phyloP scores from a whole-genome alignment of 2,113 vertebrate species.

The Gambusia holbrooki region DNA sequence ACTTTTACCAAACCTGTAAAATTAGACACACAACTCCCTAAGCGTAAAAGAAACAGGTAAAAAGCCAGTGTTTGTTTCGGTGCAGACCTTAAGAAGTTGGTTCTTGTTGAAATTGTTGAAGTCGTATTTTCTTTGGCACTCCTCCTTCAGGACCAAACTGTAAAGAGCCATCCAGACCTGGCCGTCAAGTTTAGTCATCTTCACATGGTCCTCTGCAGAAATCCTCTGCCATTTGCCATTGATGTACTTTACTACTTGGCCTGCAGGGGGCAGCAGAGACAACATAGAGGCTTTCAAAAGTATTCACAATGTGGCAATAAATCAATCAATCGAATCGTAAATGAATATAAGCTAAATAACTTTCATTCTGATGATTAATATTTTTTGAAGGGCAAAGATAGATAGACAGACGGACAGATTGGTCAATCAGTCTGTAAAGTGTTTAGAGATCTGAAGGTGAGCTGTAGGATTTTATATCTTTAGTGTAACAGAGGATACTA shows the following conservation, averaged over 20 bases:
- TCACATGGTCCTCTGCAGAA: conserved; percentile 81
- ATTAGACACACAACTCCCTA: neutral
- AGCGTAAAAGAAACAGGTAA: neutral
- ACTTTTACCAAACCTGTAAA: neutral
- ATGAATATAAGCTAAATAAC: too few species aligned
- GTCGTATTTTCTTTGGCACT: conserved; percentile 87
- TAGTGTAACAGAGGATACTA: neutral
- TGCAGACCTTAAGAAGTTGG: conserved; percentile 90
- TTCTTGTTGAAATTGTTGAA: conserved; percentile 90
- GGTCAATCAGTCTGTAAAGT: too few species aligned
- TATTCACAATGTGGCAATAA: neutral
- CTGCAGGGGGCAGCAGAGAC: conserved; percentile 68
- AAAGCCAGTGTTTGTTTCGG: neutral
- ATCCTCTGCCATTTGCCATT: conserved; percentile 84
- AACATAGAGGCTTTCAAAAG: neutral
- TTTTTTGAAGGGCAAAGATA: too few species aligned
- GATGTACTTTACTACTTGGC: conserved; percentile 86
- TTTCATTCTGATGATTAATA: too few species aligned
- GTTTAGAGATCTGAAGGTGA: too few species aligned
- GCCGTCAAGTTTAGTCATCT: conserved; percentile 92
- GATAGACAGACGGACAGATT: too few species aligned
- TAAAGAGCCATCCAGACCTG: conserved; percentile 94
- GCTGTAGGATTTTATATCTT: too few species aligned
- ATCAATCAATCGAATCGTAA: too few species aligned
- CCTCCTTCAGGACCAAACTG: conserved; percentile 88